Conservation (phyloP, 2,797 vertebrate species). For the Gymnopithys bicolor region DNA sequence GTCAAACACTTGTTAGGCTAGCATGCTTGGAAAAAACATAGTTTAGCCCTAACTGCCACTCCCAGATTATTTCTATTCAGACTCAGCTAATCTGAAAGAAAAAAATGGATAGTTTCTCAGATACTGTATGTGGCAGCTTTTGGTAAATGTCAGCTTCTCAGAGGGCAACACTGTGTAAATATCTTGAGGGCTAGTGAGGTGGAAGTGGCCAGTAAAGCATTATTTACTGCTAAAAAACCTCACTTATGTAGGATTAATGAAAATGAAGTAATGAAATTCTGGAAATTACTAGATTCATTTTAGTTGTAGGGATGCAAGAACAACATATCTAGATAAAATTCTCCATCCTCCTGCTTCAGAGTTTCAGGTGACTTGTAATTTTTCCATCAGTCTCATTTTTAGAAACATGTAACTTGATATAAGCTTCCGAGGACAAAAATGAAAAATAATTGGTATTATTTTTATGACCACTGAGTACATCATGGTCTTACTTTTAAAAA, state of each 20-base stretch:
- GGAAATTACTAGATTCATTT: not conserved
- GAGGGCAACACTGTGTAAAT: not conserved
- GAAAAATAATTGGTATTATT: not conserved
- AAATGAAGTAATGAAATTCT: not conserved
- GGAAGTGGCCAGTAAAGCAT: not conserved
- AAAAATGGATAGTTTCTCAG: not conserved
- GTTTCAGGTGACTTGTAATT: not conserved
- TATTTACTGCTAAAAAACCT: not conserved
- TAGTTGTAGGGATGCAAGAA: not conserved
- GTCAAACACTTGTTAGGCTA: not conserved
- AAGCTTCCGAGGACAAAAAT: not conserved
- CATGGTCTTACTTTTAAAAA: slow-evolving; percentile 13
- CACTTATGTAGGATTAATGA: not conserved
- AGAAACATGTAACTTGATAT: not conserved
- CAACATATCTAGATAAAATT: not conserved
- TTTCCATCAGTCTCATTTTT: not conserved
- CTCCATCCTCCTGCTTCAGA: not conserved
- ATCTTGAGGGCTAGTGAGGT: not conserved
- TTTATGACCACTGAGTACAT: not conserved
- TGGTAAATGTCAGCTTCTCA: not conserved
- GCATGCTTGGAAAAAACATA: not conserved
- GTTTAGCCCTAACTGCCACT: not conserved
- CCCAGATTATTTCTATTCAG: not conserved
- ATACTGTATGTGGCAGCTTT: not conserved
- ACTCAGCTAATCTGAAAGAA: not conserved